Evolutionary conservation across 2,113 vertebrate genomes (phyloP).

Genomic region (Dromas ardeola): DNA sequence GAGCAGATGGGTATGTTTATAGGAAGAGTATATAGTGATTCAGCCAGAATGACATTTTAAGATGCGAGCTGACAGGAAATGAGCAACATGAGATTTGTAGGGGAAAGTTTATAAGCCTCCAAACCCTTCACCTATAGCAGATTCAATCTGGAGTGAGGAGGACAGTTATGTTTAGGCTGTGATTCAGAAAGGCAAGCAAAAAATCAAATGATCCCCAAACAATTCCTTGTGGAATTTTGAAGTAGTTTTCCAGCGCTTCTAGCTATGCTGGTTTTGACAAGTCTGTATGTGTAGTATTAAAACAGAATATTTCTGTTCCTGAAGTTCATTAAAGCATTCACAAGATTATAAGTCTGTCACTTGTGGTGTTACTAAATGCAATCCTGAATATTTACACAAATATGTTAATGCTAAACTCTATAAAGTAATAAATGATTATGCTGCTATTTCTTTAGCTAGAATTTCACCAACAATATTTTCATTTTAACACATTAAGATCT

Average conservation of each 20-base stretch:
- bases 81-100: slow-evolving; percentile 2
- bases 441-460: not conserved
- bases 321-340: slow-evolving; percentile 1
- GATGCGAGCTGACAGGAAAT: slow-evolving; percentile 1
- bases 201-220: not conserved
- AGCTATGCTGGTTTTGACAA: not conserved
- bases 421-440: not conserved
- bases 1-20: slow-evolving; percentile 54
- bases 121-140: slow-evolving; percentile 10
- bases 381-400: not conserved
- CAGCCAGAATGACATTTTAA: slow-evolving; percentile 26
- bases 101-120: slow-evolving; percentile 26
- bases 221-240: not conserved
- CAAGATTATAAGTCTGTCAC: not conserved
- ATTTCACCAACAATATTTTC: not conserved
- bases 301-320: not conserved
- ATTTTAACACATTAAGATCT: not conserved
- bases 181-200: not conserved
- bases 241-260: not conserved
- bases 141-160: not conserved
- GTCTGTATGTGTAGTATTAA: not conserved
- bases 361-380: not conserved
- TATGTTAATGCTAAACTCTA: not conserved
- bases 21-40: slow-evolving; percentile 15
- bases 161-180: not conserved